Conservation (phyloP, 2,113 vertebrate genomes). For the Labeo rohita region DNA sequence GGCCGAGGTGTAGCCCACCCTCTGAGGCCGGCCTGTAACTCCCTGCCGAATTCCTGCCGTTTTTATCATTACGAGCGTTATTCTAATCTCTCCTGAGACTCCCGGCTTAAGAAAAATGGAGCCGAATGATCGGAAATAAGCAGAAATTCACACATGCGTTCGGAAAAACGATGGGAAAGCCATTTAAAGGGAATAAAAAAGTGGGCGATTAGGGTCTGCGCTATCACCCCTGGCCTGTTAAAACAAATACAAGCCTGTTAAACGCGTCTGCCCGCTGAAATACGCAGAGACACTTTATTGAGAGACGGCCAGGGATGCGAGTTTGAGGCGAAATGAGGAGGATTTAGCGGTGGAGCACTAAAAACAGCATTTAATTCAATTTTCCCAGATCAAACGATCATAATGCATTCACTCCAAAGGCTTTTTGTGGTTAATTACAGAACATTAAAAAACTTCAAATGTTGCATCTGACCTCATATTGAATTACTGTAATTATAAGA, state of each 20-base stretch:
- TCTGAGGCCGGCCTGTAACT: slow-evolving; percentile 56
- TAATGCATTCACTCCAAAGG: background rate
- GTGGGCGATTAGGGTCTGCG: background rate
- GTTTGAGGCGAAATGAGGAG: background rate
- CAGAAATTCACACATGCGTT: slow-evolving; percentile 26
- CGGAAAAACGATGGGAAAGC: slow-evolving; percentile 40
- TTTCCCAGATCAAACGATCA: background rate
- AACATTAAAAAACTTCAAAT: background rate
- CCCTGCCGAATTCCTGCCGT: slow-evolving; percentile 58
- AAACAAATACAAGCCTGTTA: slow-evolving; percentile 32
- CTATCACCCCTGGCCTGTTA: background rate
- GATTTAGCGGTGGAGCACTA: background rate
- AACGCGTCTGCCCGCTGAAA: slow-evolving; percentile 16
- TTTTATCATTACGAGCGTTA: slow-evolving; percentile 65
- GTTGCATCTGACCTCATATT: background rate
- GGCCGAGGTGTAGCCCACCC: slow-evolving; percentile 58
- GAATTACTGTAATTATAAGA: slow-evolving; percentile 19
- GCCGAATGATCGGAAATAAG: slow-evolving; percentile 61
- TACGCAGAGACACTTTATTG: background rate
- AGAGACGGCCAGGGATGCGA: background rate
- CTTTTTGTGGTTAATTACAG: background rate
- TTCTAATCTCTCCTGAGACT: slow-evolving; percentile 41
- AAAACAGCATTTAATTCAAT: background rate
- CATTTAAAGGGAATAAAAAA: slow-evolving; percentile 30
- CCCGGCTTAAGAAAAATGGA: slow-evolving; percentile 38